phyloP scores from a whole-genome alignment of 2,888 invertebrate genomes.

The Trissolcus japonicus region DNA sequence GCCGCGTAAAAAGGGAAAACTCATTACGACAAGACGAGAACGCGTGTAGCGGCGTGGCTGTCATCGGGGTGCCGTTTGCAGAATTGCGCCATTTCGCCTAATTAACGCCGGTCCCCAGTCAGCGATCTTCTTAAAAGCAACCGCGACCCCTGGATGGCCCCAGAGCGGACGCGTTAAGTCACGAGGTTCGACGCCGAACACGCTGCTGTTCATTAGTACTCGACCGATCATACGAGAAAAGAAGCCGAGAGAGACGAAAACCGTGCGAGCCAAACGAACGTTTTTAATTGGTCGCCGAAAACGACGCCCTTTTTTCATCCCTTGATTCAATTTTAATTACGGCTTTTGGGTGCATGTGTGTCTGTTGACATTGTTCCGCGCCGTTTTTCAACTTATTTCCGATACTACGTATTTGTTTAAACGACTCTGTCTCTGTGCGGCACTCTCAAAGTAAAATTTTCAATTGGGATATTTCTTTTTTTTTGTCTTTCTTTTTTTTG shows the following conservation, averaged over 20 bases:
- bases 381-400: conserved; percentile 38
- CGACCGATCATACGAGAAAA: conserved; percentile 3
- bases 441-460: conserved; percentile 28
- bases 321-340: conserved; percentile 34
- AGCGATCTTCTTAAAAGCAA: conserved; percentile 68
- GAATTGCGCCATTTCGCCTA: conserved; percentile 67
- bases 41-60: conserved; percentile 10
- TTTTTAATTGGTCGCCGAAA: conserved; percentile 2
- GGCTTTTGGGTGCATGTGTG: conserved; percentile 20
- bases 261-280: not conserved
- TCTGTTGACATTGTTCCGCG: conserved; percentile 36
- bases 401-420: conserved; percentile 34
- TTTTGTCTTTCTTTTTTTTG: conserved; percentile 27
- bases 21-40: conserved; percentile 16
- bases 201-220: conserved; percentile 71
- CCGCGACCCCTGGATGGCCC: conserved; percentile 60
- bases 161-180: conserved; percentile 38
- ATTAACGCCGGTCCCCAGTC: conserved; percentile 64
- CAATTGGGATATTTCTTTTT: conserved; percentile 26
- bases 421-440: conserved; percentile 25
- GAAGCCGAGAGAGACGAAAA: not conserved
- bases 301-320: not conserved
- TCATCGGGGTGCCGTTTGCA: conserved; percentile 14
- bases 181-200: conserved; percentile 42
- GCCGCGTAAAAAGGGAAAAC: conserved; percentile 8